A percentile compares a stretch with the other conserved stretches of the same genome.
phyloP scores from a whole-genome alignment of 2,797 vertebrate genomes.

The Leptoclinus maculatus region DNA sequence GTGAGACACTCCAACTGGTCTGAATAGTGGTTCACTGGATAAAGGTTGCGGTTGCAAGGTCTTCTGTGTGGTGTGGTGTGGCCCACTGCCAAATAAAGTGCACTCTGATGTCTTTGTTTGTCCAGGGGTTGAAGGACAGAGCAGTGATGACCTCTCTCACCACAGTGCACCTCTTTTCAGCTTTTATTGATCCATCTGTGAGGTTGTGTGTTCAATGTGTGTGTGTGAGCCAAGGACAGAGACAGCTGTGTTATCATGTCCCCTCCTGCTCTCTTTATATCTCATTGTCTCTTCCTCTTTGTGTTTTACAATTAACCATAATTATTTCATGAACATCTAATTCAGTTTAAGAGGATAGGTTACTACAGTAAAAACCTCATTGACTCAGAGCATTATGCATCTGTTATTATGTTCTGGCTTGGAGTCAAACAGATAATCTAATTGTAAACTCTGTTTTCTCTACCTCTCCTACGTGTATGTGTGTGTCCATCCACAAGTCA shows the following conservation, averaged over 20 bases:
- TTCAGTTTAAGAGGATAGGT: slow-evolving; percentile 37
- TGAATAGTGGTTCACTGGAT: slow-evolving; percentile 21
- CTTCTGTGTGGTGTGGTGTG: slow-evolving; percentile 36
- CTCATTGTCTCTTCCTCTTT: slow-evolving; percentile 23
- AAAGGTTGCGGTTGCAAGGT: slow-evolving; percentile 28
- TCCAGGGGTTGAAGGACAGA: slow-evolving; percentile 72
- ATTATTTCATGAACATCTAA: slow-evolving; percentile 23
- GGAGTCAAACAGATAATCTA: slow-evolving; percentile 62
- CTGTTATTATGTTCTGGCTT: slow-evolving; percentile 58
- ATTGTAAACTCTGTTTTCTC: slow-evolving; percentile 54
- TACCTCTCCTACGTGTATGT: slow-evolving; percentile 8
- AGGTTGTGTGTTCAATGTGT: slow-evolving; percentile 11
- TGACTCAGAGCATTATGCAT: slow-evolving; percentile 31
- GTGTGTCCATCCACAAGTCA: slow-evolving; percentile 8
- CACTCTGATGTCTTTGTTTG: slow-evolving; percentile 67
- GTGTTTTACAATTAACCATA: slow-evolving; percentile 36
- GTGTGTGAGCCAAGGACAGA: slow-evolving; percentile 40
- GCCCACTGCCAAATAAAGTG: slow-evolving; percentile 54
- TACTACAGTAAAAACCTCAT: slow-evolving; percentile 56
- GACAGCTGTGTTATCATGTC: slow-evolving; percentile 11
- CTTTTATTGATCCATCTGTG: slow-evolving; percentile 68
- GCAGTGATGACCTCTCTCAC: slow-evolving; percentile 61
- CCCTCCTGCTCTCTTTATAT: slow-evolving; percentile 7
- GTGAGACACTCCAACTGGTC: background rate
- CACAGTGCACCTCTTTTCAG: slow-evolving; percentile 63